A percentile compares a stretch with the other conserved stretches of the same genome.
These are phyloP conservation scores for Trichosurus vulpecula DNA, from an alignment of 2,797 vertebrate genomes.

Conservation along the genomic window DNA sequence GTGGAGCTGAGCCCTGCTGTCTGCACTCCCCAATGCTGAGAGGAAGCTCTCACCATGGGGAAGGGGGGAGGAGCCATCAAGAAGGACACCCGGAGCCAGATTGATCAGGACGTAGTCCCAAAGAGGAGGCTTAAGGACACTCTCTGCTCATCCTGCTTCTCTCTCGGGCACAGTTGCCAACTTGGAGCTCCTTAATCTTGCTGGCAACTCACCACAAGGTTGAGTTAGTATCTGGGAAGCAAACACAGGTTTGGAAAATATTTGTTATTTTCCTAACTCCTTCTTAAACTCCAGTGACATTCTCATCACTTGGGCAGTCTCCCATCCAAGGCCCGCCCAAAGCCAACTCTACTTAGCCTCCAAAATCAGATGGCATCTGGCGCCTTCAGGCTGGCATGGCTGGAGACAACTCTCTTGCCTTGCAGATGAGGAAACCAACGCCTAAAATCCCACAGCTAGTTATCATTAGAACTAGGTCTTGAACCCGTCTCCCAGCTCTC, in stretches of 20 bases:
- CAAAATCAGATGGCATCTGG: not conserved
- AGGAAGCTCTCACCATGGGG: not conserved
- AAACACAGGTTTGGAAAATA: not conserved
- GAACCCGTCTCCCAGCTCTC: not conserved
- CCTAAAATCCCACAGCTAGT: not conserved
- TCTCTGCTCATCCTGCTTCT: not conserved
- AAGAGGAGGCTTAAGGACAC: not conserved
- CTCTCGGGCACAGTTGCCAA: not conserved
- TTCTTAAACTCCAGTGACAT: not conserved
- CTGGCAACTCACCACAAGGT: not conserved
- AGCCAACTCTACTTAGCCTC: not conserved
- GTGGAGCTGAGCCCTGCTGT: constrained; percentile 4
- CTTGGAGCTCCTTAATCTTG: not conserved
- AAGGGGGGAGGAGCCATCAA: not conserved
- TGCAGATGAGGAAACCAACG: not conserved
- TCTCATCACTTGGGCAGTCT: not conserved
- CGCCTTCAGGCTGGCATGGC: not conserved
- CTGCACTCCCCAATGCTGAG: constrained; percentile 55
- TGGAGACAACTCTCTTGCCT: not conserved
- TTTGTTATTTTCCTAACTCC: not conserved
- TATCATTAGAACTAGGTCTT: not conserved
- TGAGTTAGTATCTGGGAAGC: not conserved
- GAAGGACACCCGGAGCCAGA: not conserved
- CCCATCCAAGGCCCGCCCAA: not conserved
- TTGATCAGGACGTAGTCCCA: not conserved